Evolutionary conservation across 2,888 invertebrate genomes (phyloP).

Genomic region (Lasius fuliginosus): DNA sequence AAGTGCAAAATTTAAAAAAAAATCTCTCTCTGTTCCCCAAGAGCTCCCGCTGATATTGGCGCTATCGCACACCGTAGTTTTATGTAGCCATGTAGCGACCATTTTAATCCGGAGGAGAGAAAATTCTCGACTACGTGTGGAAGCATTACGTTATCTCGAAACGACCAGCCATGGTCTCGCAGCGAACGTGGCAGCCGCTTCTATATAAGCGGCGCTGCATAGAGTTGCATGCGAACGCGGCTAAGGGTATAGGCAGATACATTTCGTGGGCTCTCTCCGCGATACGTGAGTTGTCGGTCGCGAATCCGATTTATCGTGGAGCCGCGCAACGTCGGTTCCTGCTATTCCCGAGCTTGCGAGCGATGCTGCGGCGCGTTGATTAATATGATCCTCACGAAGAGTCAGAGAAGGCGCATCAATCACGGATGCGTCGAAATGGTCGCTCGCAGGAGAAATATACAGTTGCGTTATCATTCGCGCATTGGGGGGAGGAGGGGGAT

Average conservation of each 20-base stretch:
- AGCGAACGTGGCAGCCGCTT: background rate
- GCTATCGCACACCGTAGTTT: background rate
- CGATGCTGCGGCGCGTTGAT: constrained; percentile 49
- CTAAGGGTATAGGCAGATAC: constrained; percentile 29
- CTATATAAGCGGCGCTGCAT: constrained; percentile 5
- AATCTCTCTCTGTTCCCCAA: background rate
- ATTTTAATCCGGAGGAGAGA: constrained; percentile 41
- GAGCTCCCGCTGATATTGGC: constrained; percentile 7
- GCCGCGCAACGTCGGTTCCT: constrained; percentile 7
- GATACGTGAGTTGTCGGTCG: constrained; percentile 55
- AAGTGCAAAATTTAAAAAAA: background rate
- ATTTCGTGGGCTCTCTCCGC: constrained; percentile 25
- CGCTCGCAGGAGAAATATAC: constrained; percentile 30
- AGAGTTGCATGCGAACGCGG: constrained; percentile 27
- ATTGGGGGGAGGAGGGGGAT: background rate
- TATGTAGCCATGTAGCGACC: background rate
- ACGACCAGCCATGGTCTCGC: constrained; percentile 14
- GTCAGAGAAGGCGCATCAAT: constrained; percentile 56
- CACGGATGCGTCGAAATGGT: constrained; percentile 34
- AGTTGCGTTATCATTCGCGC: constrained; percentile 33
- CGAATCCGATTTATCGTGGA: constrained; percentile 61
- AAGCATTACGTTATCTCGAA: constrained; percentile 51
- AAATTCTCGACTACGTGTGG: constrained; percentile 38
- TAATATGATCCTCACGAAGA: constrained; percentile 63
- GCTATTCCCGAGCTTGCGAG: constrained; percentile 9